Base-by-base conservation (phyloP, 2,113 vertebrate species). In the Ciconia stormi region DNA sequence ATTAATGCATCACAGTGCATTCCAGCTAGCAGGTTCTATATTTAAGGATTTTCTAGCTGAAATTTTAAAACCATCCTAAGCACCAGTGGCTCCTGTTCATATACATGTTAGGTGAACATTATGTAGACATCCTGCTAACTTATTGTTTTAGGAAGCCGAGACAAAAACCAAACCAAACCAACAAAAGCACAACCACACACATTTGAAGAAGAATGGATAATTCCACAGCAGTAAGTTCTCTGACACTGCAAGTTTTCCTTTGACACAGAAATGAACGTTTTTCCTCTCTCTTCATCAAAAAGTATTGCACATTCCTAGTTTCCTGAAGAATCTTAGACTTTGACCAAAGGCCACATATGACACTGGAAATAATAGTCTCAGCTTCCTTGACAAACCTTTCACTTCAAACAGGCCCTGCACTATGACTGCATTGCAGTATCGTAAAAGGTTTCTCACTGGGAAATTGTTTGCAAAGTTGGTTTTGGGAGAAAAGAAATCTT, bases 341-440 rank as follows among this genome's bases (percentile, higher is more conserved):
- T 55, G 44, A 52, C n/a, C 66, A 78, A 63, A 92, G 40, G 74
- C 76, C 20, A 67, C 29, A 10, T 8, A 38, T 6, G 46, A 67
- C 16, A 30, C 50, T 42, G 52, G 55, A 40, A 95, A 49, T 2
- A 34, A 21, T 4, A 32, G 22, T 67, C 38, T 63, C 38, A 12
- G n/a, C 52, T 59, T 79, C 49, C 52, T 52, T 30, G 66, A 59
- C 74, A 85, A 69, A 40, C 18, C n/a, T 65, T 82, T 69, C 25
- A 10, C 38, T 69, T 69, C 49, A 27, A 59, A 52, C 29, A 55
- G 34, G 55, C 56, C 52, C 56, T 62, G 71, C 36, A 40, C 62
- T 22, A 32, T 0, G 0, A 32, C 36, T 95, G 76, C 69, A 32
- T 47, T 49, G 49, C 49, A 29, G 52, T 6, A 1, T 17, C 46